Conservation (phyloP, 2,113 vertebrate species). For the Canis aureus region DNA sequence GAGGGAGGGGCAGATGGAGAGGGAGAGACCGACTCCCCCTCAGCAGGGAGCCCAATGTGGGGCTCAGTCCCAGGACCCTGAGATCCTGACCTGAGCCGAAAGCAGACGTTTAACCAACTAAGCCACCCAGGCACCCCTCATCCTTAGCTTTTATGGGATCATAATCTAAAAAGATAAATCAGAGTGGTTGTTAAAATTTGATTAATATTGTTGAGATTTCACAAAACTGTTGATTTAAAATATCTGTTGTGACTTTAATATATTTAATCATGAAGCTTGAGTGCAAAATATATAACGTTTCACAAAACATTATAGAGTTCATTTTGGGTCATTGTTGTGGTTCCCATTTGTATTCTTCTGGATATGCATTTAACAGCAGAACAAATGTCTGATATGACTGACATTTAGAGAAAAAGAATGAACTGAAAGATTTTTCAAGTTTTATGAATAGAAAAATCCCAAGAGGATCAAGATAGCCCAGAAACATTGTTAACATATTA, state of each 20-base stretch:
- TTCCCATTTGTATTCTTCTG: slow-evolving; percentile 44
- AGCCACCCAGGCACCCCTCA: not conserved
- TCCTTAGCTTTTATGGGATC: slow-evolving; percentile 46
- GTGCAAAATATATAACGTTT: slow-evolving; percentile 60
- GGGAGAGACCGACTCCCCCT: no score
- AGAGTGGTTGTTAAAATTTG: slow-evolving; percentile 55
- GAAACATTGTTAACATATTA: not conserved
- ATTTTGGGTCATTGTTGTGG: not conserved
- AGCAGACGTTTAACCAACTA: no score
- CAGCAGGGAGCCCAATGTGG: no score
- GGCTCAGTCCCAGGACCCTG: no score
- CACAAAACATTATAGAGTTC: slow-evolving; percentile 46
- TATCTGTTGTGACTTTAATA: slow-evolving; percentile 52
- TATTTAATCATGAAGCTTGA: slow-evolving; percentile 51
- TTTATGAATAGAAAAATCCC: slow-evolving; percentile 19
- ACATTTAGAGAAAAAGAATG: not conserved
- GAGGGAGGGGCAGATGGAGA: no score
- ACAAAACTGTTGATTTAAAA: slow-evolving; percentile 54
- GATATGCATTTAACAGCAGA: not conserved
- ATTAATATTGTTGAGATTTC: slow-evolving; percentile 59
- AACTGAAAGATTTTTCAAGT: not conserved
- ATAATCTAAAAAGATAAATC: slow-evolving; percentile 49
- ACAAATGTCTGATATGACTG: not conserved
- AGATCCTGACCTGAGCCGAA: no score
- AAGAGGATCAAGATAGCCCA: not conserved